Evolutionary conservation across 2,113 vertebrate species (phyloP), one percentile per base, ranked within the genome.

Genomic region (Leucopsar rothschildi): DNA sequence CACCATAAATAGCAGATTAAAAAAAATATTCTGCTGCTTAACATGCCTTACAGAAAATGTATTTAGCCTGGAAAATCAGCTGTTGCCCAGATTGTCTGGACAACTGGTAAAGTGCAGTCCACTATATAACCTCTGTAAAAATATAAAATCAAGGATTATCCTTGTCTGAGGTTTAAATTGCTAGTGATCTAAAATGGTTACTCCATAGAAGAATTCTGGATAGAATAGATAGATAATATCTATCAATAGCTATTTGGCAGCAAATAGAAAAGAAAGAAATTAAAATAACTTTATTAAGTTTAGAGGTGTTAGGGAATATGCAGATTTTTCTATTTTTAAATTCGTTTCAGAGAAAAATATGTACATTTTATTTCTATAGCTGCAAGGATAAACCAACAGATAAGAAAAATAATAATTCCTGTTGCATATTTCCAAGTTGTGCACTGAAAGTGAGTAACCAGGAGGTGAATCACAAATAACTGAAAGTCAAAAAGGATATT

Each of bases 21-120:
- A 92, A 25, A 88, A 85, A 70, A 72, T 82, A 89, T 57, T 90
- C 49, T 11, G 2, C 70, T 81, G 31, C 7, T 91, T 85, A 73
- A 50, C 10, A 28, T 52, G 18, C 24, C 31, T 28, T 45, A 42
- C 9, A 39, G 42, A 92, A 96, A 90, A 94, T 37, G 10, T 53
- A 63, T 90, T 91, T 92, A 88, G 28, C 23, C n/a, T 81, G 29
- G 78, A 84, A 96, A 95, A 91, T 93, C 78, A 92, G 55, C 75
- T 92, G 88, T 93, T 84, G 16, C 66, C 82, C 61, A 64, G 76
- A 90, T 83, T 90, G 71, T 86, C 64, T 81, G 55, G 44, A 81
- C 10, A 86, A 88, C 16, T 81, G 66, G 42, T 90, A 22, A 76
- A 85, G 57, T 55, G 7, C 7, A 95, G 66, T 59, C 44, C 31